Evolutionary conservation across 64 coral and sea anemone genomes (phyloP), one percentile per base, ranked within the genome.

Genomic region (Stylophora pistillata): DNA sequence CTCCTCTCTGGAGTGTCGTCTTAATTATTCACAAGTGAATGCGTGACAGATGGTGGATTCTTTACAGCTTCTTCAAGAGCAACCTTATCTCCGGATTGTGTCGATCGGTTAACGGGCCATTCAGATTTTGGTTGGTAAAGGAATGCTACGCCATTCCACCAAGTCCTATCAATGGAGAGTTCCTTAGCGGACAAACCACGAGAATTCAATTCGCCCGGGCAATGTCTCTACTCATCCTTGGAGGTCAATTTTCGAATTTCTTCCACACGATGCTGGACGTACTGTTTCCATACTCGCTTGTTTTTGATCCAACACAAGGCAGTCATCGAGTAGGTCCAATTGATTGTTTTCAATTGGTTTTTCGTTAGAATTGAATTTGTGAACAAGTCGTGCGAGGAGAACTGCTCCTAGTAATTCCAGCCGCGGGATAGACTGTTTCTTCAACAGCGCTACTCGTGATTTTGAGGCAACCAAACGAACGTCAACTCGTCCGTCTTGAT

Each of bases 281-380:
- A 92, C 82, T 86, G 63, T 21, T 86, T 86, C 82, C 62, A 86
- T 14, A 71, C 62, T 86, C 64, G 25, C 1, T 54, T 21, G 23
- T 86, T 86, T 18, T 86, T 86, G 58, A 87, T 86, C 90, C 74
- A 92, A 61, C 71, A 82, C 37, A 87, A 63, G 6, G 73, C 69
- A 17, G 73, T 74, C 63, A 64, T 69, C 20, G 83, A 79, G 74
- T 92, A 62, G 41, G 85, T 71, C 87, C 74, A 89, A 32, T 68
- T 57, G 4, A 76, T 56, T 33, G 60, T 78, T 21, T 9, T 17
- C n/a, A n/a, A n/a, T n/a, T n/a, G n/a, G n/a, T n/a, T n/a, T n/a
- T n/a, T n/a, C n/a, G n/a, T n/a, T n/a, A n/a, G n/a, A n/a, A n/a
- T n/a, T n/a, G n/a, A n/a, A n/a, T n/a, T 73, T 58, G 58, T 59